A percentile compares a stretch with the other conserved stretches of the same genome.
Evolutionary conservation across 2,113 vertebrate species (phyloP).

Genomic region (Parus major): DNA sequence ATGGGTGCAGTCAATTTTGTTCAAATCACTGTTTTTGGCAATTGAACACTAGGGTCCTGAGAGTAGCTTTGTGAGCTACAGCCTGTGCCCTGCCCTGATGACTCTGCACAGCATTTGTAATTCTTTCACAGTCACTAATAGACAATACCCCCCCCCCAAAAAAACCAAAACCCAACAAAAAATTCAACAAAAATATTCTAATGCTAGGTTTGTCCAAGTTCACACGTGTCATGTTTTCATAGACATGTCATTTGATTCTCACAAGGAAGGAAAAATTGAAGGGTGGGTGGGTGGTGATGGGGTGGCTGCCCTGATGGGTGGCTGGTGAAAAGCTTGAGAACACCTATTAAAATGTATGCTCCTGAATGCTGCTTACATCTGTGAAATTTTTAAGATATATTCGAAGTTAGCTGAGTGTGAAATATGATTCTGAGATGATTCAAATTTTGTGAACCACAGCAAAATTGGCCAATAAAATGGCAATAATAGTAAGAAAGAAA

Average conservation of each 20-base stretch:
- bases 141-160: background rate
- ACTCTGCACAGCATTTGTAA: background rate
- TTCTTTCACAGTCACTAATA: background rate
- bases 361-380: background rate
- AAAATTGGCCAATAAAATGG: slow-evolving; percentile 20
- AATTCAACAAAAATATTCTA: background rate
- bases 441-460: background rate
- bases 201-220: background rate
- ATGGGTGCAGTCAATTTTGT: background rate
- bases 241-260: background rate
- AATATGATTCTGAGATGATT: slow-evolving; percentile 14
- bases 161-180: background rate
- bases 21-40: background rate
- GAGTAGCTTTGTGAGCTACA: background rate
- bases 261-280: background rate
- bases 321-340: background rate
- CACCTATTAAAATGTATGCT: background rate
- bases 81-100: background rate
- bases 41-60: background rate
- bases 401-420: background rate
- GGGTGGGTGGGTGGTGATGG: background rate
- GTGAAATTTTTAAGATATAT: background rate
- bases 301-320: background rate
- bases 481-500: background rate
- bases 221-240: background rate